Base-by-base conservation (phyloP, 1,140 invertebrate species). In the Tetragonula clypearis region DNA sequence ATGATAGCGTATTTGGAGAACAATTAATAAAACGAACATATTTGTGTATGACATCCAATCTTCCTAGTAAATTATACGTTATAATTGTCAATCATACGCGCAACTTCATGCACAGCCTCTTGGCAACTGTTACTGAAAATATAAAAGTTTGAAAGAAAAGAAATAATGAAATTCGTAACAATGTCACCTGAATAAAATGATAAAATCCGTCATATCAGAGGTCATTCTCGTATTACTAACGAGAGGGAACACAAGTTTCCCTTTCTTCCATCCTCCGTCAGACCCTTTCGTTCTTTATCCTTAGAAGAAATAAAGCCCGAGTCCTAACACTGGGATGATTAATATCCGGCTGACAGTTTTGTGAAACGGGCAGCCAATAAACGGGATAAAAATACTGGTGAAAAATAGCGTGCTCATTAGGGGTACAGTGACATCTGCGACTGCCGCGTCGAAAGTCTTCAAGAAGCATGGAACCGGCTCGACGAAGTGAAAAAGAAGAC, bases 391-490 rank as follows among this genome's bases (percentile, higher is more conserved):
- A 95, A 94, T 95, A 93, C 93, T 94, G 94, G 94, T 95, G 94
- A 95, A 95, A 95, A 95, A 95, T 95, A 94, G 94, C 93, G 94
- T 91, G 93, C 94, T 95, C 94, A 95, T 95, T 95, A 95, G 93
- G 94, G 93, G 91, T 93, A 93, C 93, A 94, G 94, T 94, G 94
- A 95, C 94, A 95, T 94, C 93, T 95, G 94, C 91, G 93, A 94
- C 93, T 94, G 90, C 88, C 84, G 90, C 79, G 75, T 84, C 89
- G 84, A 85, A 78, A 79, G 71, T 81, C 86, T 76, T 79, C 76
- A 78, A 82, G 58, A 58, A 77, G 79, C 79, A 12, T 66, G 81
- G 75, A 79, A 83, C 84, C 68, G 77, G 41, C 75, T 75, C 79
- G 69, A 60, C 19, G 69, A 71, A 69, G 83, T 60, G 83, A 55